Percentiles rank a stretch among this genome's conserved stretches.
Evolutionary conservation across 1,140 invertebrate species (phyloP).

Genomic region (Neocloeon triangulifer): DNA sequence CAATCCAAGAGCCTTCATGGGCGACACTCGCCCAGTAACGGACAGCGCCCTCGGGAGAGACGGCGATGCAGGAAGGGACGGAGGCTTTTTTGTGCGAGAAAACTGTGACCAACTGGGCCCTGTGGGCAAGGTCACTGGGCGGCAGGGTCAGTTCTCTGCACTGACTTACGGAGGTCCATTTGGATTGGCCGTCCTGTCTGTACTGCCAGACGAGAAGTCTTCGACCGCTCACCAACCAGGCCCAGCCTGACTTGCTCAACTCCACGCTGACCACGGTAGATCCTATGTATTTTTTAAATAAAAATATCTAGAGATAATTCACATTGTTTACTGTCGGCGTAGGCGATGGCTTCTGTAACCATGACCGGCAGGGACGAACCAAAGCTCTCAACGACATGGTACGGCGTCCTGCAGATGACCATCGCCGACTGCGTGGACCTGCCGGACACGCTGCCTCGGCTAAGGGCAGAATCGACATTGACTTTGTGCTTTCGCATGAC

Average conservation of each 20-base stretch:
- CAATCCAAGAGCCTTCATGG: slow-evolving; percentile 65
- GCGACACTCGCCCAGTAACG: slow-evolving; percentile 78
- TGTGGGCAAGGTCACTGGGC: slow-evolving; percentile 76
- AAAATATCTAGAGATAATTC: slow-evolving; percentile 8
- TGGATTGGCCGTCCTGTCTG: slow-evolving; percentile 18
- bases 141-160: slow-evolving; percentile 70
- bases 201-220: slow-evolving; percentile 74
- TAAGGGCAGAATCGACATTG: no score
- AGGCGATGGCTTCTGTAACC: slow-evolving; percentile 69
- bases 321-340: slow-evolving; percentile 40
- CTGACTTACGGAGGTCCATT: slow-evolving; percentile 19
- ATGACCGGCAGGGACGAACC: slow-evolving; percentile 59
- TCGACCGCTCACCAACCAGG: slow-evolving; percentile 70
- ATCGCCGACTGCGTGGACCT: slow-evolving; percentile 40
- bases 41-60: slow-evolving; percentile 78
- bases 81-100: slow-evolving; percentile 43
- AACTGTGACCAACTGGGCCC: slow-evolving; percentile 67
- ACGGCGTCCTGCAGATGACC: slow-evolving; percentile 39
- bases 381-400: slow-evolving; percentile 46
- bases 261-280: slow-evolving; percentile 34
- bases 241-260: slow-evolving; percentile 42
- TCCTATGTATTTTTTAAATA: slow-evolving; percentile 23
- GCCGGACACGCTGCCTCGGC: neutral
- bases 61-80: slow-evolving; percentile 70
- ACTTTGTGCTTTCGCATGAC: no score